Conservation (phyloP, 1,140 invertebrate species). For the Penaeus chinensis region DNA sequence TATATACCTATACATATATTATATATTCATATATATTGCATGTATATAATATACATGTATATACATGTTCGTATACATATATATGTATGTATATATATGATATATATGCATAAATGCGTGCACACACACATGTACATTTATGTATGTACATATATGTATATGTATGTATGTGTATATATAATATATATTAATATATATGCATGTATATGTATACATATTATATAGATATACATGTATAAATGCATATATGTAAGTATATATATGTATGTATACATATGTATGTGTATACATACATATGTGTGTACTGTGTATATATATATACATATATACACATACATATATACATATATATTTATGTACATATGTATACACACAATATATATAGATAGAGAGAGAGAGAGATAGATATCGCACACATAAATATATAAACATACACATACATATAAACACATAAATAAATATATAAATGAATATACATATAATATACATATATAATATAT, state of each 20-base stretch:
- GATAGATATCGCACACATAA: no score
- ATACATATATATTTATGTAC: background rate
- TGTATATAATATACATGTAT: background rate
- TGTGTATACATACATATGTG: background rate
- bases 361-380: no score
- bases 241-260: background rate
- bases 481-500: no score
- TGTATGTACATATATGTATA: conserved; percentile 3
- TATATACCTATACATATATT: background rate
- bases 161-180: conserved; percentile 19
- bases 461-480: background rate
- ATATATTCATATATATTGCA: background rate
- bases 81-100: background rate
- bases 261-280: background rate
- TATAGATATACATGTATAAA: background rate
- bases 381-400: no score
- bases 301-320: background rate
- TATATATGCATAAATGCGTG: background rate
- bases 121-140: conserved; percentile 9
- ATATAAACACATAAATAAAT: background rate
- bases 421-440: no score
- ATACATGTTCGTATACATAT: background rate
- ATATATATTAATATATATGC: background rate
- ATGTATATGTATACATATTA: background rate
- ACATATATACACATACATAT: background rate